A percentile compares a stretch with the other conserved stretches of the same genome.
phyloP scores from a whole-genome alignment of 1,140 invertebrate genomes.

The Cydia fagiglandana region DNA sequence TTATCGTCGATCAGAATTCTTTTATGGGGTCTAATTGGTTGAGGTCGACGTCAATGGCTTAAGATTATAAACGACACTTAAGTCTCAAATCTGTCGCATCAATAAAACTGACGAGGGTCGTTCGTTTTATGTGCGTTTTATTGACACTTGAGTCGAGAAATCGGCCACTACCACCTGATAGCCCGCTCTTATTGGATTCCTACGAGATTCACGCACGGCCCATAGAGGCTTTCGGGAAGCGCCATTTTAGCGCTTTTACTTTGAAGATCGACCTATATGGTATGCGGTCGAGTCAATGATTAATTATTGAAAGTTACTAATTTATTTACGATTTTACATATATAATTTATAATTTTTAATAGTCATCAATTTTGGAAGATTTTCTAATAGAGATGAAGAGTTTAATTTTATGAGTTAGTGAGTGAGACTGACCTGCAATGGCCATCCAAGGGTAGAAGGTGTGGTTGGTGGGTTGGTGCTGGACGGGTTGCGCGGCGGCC shows the following conservation, averaged over 20 bases:
- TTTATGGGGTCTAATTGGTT: conserved; percentile 41
- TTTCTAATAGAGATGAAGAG: not conserved
- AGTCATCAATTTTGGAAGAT: conserved; percentile 9
- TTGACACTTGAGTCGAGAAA: conserved; percentile 57
- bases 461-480: conserved; percentile 94
- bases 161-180: conserved; percentile 50
- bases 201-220: conserved; percentile 44
- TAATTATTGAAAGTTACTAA: conserved; percentile 29
- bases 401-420: not conserved
- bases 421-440: conserved; percentile 92
- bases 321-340: conserved; percentile 30
- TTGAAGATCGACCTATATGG: conserved; percentile 30
- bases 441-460: conserved; percentile 99
- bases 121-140: conserved; percentile 70
- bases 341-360: not conserved
- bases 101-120: conserved; percentile 72
- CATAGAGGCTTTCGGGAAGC: conserved; percentile 34
- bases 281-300: conserved; percentile 37
- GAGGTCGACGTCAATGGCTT: conserved; percentile 45
- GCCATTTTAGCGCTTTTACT: conserved; percentile 46
- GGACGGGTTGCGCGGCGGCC: conserved; percentile 89
- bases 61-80: conserved; percentile 60
- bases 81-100: conserved; percentile 69
- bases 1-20: conserved; percentile 31
- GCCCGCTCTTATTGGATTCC: conserved; percentile 61